These are phyloP conservation scores for Eutolmus rufibarbis DNA, from an alignment of 2,888 invertebrate species.

Conservation along the genomic window DNA sequence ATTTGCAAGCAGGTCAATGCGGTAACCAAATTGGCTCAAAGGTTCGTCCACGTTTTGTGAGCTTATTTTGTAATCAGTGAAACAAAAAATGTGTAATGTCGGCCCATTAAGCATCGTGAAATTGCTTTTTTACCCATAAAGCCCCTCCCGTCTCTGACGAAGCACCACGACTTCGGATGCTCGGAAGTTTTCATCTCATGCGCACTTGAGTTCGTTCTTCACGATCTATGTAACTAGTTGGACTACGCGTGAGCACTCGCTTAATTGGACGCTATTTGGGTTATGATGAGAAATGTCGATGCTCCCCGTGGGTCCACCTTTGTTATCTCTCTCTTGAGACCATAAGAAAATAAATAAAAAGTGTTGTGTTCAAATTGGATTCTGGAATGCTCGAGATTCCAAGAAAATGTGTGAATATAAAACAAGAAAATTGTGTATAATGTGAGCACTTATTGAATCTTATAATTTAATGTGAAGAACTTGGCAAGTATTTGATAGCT, in stretches of 20 bases:
- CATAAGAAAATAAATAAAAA: neutral
- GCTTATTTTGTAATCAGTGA: neutral
- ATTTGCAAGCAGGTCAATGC: slow-evolving; percentile 89
- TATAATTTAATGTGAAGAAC: neutral
- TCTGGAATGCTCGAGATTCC: neutral
- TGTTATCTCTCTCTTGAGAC: neutral
- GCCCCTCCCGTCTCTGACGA: neutral
- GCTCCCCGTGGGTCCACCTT: neutral
- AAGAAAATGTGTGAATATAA: neutral
- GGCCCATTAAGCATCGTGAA: neutral
- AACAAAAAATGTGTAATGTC: neutral
- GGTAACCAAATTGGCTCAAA: slow-evolving; percentile 93
- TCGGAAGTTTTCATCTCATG: neutral
- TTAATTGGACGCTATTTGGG: neutral
- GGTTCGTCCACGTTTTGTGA: slow-evolving; percentile 64
- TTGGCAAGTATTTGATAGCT: neutral
- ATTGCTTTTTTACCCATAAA: neutral
- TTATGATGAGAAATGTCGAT: neutral
- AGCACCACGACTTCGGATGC: neutral
- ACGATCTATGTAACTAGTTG: neutral
- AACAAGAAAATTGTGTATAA: neutral
- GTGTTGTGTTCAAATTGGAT: neutral
- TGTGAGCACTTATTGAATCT: neutral
- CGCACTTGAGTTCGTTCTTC: neutral
- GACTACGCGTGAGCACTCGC: neutral